Base-by-base conservation (phyloP, 64 coral and sea anemone genomes). In the Platygyra sinensis region DNA sequence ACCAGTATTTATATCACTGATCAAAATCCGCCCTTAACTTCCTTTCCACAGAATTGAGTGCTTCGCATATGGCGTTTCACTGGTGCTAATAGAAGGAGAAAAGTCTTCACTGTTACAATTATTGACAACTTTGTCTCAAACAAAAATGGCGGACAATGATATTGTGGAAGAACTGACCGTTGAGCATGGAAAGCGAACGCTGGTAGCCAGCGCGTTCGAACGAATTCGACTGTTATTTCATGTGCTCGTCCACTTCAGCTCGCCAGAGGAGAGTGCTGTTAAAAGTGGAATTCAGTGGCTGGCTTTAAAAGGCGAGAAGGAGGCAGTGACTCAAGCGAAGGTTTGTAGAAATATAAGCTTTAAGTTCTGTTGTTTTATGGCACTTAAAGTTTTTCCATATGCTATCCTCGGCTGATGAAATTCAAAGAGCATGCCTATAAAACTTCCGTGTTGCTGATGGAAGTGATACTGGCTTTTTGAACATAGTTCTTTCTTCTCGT, bases 261-360 rank as follows among this genome's bases (percentile, higher is more conserved):
- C 73, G 27, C 80, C 81, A 4, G 90, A 87, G 52, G 42, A 84
- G 64, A 81, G 67, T 67, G 81, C 81, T 71, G 19, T n/a, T 50
- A 85, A 85, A 52, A 85, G 81, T 71, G 90, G 90, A 17, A 60
- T 78, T 86, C 90, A 92, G 84, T 92, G 90, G 90, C 39, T 92
- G 25, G 82, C 75, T 33, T 77, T 92, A 6, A 86, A 86, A 87
- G 90, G 90, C n/a, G 33, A 55, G 16, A 87, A 87, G 57, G 90
- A 87, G 14, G 72, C n/a, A 18, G 73, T 87, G n/a, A 17, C 30
- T 27, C 72, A 87, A n/a, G 90, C 90, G 4, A 92, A 92, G 90
- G 90, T 92, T 71, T 17, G 90, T 86, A 65, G 19, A 14, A 78
- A 64, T 87, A 12, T 57, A 25, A 10, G 30, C 2, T 36, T 22